Evolutionary conservation across 2,113 vertebrate genomes (phyloP), one percentile per base, ranked within the genome.

Genomic region (Heliornis fulica): DNA sequence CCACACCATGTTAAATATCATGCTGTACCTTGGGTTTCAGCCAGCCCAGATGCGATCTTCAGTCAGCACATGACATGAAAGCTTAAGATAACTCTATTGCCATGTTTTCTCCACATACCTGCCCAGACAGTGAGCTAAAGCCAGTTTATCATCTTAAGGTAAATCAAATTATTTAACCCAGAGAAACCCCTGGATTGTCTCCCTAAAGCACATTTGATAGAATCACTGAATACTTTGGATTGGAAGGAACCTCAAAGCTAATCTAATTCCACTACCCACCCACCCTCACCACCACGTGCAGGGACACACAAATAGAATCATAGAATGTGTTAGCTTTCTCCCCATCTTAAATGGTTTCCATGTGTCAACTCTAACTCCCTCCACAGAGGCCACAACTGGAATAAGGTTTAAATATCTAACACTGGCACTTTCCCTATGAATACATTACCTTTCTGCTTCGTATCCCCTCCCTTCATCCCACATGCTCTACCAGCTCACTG

Each of bases 11-110:
- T 41, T 63, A 57, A 69, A 77, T 77, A 69, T 11, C 11, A 23
- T 0, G 0, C 25, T 72, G 15, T 34, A 72, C 57, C 19, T 29
- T 1, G 0, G 11, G 15, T 69, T 59, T 83, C 68, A 63, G 34
- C 10, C 45, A 61, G 41, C 15, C 38, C 51, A 56, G 38, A 28
- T 20, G 32, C 29, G 51, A 32, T 41, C 16, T 80, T 71, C 63
- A 60, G 53, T 51, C 10, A 66, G 9, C 15, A 26, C 0, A 2
- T 45, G 46, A 50, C 51, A 72, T 4, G 25, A 54, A 59, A 83
- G 41, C 4, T 34, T 38, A 36, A 83, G 28, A 59, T 77, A 75
- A 3, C 38, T 29, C 20, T 57, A 3, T 65, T 31, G 28, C 18
- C 14, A n/a, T 0, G 0, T 28, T 57, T 84, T 81, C 6, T 66